Evolutionary conservation across 2,888 invertebrate species (phyloP).

Genomic region (Antheraea yamamai): DNA sequence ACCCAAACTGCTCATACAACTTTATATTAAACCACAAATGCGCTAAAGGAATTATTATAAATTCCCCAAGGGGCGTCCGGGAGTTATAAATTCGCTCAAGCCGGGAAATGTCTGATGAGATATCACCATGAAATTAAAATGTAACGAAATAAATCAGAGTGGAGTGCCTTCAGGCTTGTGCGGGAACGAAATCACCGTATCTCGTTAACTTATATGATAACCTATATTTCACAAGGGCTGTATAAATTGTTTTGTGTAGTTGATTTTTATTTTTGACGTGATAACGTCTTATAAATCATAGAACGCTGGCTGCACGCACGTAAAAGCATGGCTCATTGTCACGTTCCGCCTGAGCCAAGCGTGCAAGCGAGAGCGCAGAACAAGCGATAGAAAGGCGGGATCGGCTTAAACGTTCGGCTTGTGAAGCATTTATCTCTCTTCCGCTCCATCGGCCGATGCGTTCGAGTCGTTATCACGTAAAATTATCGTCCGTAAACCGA

Average conservation of each 20-base stretch:
- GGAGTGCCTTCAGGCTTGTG: background rate
- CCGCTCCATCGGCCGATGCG: too few relatives aligned
- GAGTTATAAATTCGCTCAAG: conserved; percentile 31
- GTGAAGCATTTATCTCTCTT: too few relatives aligned
- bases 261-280: background rate
- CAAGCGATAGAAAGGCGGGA: too few relatives aligned
- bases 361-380: too few relatives aligned
- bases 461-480: too few relatives aligned
- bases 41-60: conserved; percentile 9
- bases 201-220: conserved; percentile 8
- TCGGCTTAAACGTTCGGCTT: too few relatives aligned
- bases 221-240: background rate
- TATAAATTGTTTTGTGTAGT: background rate
- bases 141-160: conserved; percentile 55
- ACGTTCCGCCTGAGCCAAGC: too few relatives aligned
- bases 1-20: background rate
- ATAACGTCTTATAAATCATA: background rate
- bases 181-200: conserved; percentile 1
- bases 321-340: too few relatives aligned
- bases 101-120: conserved; percentile 48
- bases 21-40: conserved; percentile 5
- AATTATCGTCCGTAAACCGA: too few relatives aligned
- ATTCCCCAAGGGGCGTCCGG: conserved; percentile 8
- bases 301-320: too few relatives aligned
- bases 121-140: conserved; percentile 61